Base-by-base conservation (phyloP, 2,797 vertebrate species). In the Avahi laniger region DNA sequence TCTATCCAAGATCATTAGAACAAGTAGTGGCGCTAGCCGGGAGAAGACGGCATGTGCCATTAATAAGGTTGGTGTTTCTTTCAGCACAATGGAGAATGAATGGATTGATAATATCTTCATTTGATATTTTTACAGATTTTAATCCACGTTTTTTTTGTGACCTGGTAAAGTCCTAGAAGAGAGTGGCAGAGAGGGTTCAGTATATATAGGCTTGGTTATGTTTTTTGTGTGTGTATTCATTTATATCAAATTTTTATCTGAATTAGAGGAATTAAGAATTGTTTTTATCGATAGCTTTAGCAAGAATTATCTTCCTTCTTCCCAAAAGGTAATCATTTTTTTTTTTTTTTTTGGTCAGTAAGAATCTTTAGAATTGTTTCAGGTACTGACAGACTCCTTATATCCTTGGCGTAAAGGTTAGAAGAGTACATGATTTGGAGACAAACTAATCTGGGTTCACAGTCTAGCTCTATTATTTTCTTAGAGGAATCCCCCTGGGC, bases 1-100 rank as follows among this genome's bases (percentile, higher is more conserved):
- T 96, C 88, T 99, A 12, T 99, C 99, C n/a, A 99, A 99, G 75
- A 98, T 99, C 94, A 98, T 99, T 86, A 99, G 99, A 97, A 99
- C 99, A 70, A 99, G 99, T 97, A 99, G 99, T 81, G 99, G 99
- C 50, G 98, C 98, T 30, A 99, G 97, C 93, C 98, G 99, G 91
- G 98, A 99, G 97, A 99, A 99, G 38, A 99, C 99, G 0, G 83
- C 96, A 0, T 99, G 99, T 48, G 99, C 99, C 0, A 98, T 99
- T 96, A 99, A 99, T 98, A 99, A 99, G 99, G 99, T 99, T 96
- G 4, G 20, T 52, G 93, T 59, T 82, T 87, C 69, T 83, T 67
- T 93, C 54, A 54, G 26, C 46, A 59, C 26, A n/a, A 4, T 73
- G 50, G 43, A 81, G 41, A 83, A 54, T 59, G 41, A 83, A 54